Conservation (phyloP, 2,888 invertebrate species). For the Eudemis profundana region DNA sequence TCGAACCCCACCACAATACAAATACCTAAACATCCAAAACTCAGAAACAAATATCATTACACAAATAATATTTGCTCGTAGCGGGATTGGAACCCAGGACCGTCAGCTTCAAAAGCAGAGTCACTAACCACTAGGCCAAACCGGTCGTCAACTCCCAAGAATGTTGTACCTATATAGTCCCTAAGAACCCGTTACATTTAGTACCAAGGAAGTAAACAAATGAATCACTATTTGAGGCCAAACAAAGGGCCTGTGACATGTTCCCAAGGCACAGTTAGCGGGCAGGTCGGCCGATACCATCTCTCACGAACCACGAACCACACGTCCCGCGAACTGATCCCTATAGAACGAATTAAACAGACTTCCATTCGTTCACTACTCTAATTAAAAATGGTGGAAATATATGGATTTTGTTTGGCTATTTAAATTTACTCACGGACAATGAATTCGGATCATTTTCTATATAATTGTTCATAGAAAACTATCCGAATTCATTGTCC, state of each 20-base stretch:
- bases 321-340: conserved; percentile 10
- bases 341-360: conserved; percentile 20
- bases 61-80: too few species aligned
- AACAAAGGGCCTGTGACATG: conserved; percentile 29
- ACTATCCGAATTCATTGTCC: too few species aligned
- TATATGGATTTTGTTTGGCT: not conserved
- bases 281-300: conserved; percentile 67
- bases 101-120: too few species aligned
- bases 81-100: too few species aligned
- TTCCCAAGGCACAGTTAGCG: conserved; percentile 50
- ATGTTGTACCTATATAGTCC: not conserved
- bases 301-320: conserved; percentile 31
- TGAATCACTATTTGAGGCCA: conserved; percentile 29
- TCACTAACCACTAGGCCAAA: too few species aligned
- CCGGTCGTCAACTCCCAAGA: not conserved
- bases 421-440: too few species aligned
- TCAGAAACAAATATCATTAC: too few species aligned
- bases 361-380: not conserved
- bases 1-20: too few species aligned
- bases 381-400: conserved; percentile 24
- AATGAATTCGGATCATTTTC: too few species aligned
- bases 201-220: conserved; percentile 33
- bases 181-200: conserved; percentile 16
- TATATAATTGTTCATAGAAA: too few species aligned
- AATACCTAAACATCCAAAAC: too few species aligned